A percentile compares a stretch with the other conserved stretches of the same genome.
These are phyloP conservation scores for Sciurus vulgaris DNA, from an alignment of 2,797 vertebrate genomes.

Conservation along the genomic window DNA sequence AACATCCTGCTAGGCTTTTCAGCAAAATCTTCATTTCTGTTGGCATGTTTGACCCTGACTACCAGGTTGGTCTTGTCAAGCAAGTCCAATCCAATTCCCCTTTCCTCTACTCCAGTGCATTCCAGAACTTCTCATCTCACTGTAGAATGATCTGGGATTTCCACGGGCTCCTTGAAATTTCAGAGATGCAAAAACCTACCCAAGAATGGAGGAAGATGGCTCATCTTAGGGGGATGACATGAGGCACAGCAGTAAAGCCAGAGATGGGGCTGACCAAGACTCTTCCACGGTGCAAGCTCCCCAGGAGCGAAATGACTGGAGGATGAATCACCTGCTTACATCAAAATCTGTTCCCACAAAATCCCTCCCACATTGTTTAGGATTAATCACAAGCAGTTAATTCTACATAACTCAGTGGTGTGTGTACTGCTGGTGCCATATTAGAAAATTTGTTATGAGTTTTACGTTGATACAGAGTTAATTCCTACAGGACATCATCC, in stretches of 20 bases:
- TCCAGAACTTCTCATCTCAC: slow-evolving; percentile 10
- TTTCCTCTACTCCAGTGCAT: slow-evolving; percentile 21
- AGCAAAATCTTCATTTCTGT: slow-evolving; percentile 50
- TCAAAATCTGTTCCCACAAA: slow-evolving; percentile 59
- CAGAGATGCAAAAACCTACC: slow-evolving; percentile 39
- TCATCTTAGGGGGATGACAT: not conserved
- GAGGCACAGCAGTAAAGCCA: slow-evolving; percentile 22
- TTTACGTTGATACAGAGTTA: slow-evolving; percentile 40
- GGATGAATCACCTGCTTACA: slow-evolving; percentile 72
- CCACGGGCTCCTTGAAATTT: slow-evolving; percentile 16
- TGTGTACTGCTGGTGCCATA: not conserved
- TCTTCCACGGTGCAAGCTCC: not conserved
- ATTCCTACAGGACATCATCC: slow-evolving; percentile 49
- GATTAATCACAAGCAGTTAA: slow-evolving; percentile 66
- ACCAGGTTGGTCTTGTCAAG: not conserved
- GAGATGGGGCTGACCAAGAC: not conserved
- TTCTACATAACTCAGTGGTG: slow-evolving; percentile 58
- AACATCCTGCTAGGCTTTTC: slow-evolving; percentile 26
- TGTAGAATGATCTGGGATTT: not conserved
- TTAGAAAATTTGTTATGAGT: slow-evolving; percentile 23
- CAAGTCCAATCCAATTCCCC: not conserved
- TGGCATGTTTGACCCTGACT: not conserved
- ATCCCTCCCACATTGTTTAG: slow-evolving; percentile 61
- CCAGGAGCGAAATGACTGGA: slow-evolving; percentile 37
- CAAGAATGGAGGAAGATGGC: not conserved